Evolutionary conservation across 2,797 vertebrate species (phyloP).

Genomic region (Tokudaia muenninki): DNA sequence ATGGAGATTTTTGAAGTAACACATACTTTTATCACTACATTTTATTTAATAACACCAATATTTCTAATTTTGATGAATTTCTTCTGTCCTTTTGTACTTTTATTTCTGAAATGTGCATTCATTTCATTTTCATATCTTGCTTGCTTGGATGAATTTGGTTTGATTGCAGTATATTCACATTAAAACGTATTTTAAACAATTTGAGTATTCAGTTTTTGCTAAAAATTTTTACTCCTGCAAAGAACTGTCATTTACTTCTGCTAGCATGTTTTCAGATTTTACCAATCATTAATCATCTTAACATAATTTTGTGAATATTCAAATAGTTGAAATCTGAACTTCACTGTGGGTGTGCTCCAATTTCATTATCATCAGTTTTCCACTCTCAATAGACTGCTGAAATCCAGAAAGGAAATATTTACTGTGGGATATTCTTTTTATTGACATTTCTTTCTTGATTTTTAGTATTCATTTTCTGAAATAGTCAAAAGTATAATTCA

Average conservation of each 20-base stretch:
- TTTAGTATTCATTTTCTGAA: too few species aligned
- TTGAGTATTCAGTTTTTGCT: neutral
- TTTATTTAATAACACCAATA: too few species aligned
- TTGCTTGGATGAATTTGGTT: neutral
- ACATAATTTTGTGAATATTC: neutral
- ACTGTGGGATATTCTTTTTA: too few species aligned
- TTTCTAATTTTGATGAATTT: too few species aligned
- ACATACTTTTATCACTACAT: too few species aligned
- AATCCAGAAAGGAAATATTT: neutral
- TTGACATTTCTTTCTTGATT: too few species aligned
- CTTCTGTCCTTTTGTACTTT: too few species aligned
- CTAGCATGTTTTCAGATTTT: neutral
- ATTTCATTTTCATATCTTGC: neutral
- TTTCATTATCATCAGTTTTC: neutral
- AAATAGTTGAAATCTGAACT: neutral
- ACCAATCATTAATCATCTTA: neutral
- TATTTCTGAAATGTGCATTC: neutral
- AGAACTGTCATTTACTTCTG: constrained; percentile 37
- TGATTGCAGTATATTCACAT: neutral
- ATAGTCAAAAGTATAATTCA: too few species aligned
- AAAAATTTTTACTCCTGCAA: neutral
- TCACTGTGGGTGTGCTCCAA: neutral
- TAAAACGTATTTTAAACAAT: constrained; percentile 1
- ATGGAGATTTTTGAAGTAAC: too few species aligned
- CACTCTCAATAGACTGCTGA: neutral